Percentiles rank a stretch among this genome's conserved stretches.
Conservation (phyloP, 2,797 vertebrate genomes). For the Huso huso region DNA sequence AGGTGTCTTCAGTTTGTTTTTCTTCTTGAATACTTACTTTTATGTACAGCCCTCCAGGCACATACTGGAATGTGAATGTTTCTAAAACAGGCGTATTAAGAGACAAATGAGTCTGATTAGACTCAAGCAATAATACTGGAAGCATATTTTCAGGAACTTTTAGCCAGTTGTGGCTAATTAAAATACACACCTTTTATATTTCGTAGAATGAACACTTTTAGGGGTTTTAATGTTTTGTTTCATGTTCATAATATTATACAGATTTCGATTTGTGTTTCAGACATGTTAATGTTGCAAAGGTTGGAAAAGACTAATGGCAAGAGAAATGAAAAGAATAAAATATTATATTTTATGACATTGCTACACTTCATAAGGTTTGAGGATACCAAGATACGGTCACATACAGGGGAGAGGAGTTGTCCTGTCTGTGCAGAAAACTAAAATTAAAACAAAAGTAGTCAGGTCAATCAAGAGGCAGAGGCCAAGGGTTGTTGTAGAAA, state of each 20-base stretch:
- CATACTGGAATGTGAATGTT: constrained; percentile 69
- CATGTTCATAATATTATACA: neutral
- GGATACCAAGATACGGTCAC: too few relatives aligned
- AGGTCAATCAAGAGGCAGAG: too few relatives aligned
- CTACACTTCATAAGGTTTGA: too few relatives aligned
- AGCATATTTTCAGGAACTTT: neutral
- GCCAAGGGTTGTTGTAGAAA: too few relatives aligned
- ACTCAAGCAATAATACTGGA: constrained; percentile 44
- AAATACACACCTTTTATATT: constrained; percentile 3
- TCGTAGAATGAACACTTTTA: neutral
- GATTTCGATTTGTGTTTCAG: neutral
- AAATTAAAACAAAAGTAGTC: too few relatives aligned
- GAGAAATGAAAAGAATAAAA: too few relatives aligned
- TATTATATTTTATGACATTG: too few relatives aligned
- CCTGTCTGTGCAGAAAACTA: too few relatives aligned
- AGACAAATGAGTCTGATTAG: constrained; percentile 55
- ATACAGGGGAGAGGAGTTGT: too few relatives aligned
- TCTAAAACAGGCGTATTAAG: constrained; percentile 60
- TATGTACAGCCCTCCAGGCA: constrained; percentile 79
- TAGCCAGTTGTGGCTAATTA: constrained; percentile 2
- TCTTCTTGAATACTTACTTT: constrained; percentile 71
- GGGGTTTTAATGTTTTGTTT: neutral
- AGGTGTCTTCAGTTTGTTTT: constrained; percentile 86
- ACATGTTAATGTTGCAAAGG: neutral
- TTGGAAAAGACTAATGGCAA: too few relatives aligned